phyloP scores from a whole-genome alignment of 2,113 vertebrate genomes.

The Oophaga pumilio region DNA sequence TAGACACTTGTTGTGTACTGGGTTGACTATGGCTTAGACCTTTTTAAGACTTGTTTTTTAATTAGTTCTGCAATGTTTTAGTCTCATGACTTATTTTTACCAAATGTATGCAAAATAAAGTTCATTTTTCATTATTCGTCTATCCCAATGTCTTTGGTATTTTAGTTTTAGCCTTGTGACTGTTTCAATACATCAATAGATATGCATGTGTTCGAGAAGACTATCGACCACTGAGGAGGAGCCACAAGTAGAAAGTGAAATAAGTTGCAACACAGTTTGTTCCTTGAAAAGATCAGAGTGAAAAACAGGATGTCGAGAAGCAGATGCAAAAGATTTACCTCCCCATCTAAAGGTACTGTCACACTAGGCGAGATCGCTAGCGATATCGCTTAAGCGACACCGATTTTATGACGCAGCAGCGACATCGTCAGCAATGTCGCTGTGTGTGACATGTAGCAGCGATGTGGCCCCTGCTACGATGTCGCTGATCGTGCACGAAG shows the following conservation, averaged over 20 bases:
- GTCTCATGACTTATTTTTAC: not conserved
- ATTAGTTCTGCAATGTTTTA: not conserved
- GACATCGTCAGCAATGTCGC: too few species aligned
- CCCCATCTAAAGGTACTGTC: too few species aligned
- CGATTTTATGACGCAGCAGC: too few species aligned
- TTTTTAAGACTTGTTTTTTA: not conserved
- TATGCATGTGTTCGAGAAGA: not conserved
- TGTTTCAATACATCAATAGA: not conserved
- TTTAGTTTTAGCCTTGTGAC: not conserved
- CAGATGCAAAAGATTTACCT: slow-evolving; percentile 38
- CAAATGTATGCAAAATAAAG: slow-evolving; percentile 13
- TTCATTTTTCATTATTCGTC: not conserved
- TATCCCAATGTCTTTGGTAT: not conserved
- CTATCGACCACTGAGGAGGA: not conserved
- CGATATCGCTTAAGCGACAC: too few species aligned
- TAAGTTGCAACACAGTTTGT: slow-evolving; percentile 31
- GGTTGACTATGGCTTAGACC: not conserved
- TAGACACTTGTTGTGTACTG: not conserved
- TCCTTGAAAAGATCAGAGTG: slow-evolving; percentile 16
- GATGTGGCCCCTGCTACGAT: too few species aligned
- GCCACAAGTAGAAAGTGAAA: not conserved
- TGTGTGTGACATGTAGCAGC: too few species aligned
- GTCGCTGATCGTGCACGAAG: too few species aligned
- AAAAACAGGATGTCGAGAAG: slow-evolving; percentile 40
- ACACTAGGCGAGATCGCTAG: too few species aligned